Evolutionary conservation across 2,113 vertebrate species (phyloP).

Genomic region (Elgaria multicarinata): DNA sequence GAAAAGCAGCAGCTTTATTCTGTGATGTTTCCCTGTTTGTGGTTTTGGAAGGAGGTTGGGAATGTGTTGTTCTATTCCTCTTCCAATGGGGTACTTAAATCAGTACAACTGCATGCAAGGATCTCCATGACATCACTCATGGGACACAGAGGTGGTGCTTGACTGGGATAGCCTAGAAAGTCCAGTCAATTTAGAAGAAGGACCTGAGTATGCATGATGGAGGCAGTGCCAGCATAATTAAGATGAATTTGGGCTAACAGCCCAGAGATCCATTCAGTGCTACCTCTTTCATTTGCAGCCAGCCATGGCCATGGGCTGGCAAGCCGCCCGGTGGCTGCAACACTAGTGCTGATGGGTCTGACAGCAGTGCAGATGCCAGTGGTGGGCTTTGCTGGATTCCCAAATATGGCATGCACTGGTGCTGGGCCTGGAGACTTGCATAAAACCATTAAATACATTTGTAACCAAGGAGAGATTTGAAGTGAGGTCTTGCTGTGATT

Average conservation of each 20-base stretch:
- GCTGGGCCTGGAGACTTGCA: background rate
- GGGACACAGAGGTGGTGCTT: too few species aligned
- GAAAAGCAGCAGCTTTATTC: background rate
- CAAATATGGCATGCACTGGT: background rate
- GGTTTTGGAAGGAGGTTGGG: background rate
- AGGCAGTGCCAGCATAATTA: too few species aligned
- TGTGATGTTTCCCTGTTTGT: background rate
- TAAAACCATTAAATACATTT: background rate
- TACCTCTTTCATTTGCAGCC: too few species aligned
- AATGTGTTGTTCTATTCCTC: background rate
- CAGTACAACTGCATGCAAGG: too few species aligned
- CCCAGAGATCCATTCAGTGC: too few species aligned
- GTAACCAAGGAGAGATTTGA: background rate
- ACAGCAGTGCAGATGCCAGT: background rate
- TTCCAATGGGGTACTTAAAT: background rate
- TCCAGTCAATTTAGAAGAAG: too few species aligned
- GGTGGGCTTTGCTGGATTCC: background rate
- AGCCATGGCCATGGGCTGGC: background rate
- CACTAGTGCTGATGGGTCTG: background rate
- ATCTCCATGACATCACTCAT: too few species aligned
- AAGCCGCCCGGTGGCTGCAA: background rate
- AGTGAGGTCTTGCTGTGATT: background rate
- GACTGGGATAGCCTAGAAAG: too few species aligned
- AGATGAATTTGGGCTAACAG: too few species aligned
- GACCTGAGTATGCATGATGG: too few species aligned